These are phyloP conservation scores for Dendroctonus valens DNA, from an alignment of 1,140 invertebrate genomes.

Conservation along the genomic window DNA sequence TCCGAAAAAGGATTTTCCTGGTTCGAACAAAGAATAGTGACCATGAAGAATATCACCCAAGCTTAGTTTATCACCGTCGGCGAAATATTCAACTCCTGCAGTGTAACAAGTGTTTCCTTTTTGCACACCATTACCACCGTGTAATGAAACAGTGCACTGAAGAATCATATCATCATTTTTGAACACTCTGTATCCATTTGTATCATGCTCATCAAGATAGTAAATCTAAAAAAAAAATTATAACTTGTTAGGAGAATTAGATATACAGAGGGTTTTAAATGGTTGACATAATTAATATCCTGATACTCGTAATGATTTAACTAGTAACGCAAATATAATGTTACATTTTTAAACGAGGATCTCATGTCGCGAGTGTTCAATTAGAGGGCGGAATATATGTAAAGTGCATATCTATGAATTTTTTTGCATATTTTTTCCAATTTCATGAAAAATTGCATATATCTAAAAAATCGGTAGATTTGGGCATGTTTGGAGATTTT, in stretches of 20 bases:
- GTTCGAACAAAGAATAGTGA: slow-evolving; percentile 68
- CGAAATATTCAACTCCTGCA: slow-evolving; percentile 63
- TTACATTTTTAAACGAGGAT: too few relatives aligned
- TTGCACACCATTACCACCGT: slow-evolving; percentile 44
- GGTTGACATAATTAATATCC: not conserved
- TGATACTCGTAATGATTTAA: too few relatives aligned
- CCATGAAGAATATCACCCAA: slow-evolving; percentile 66
- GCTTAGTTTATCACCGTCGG: slow-evolving; percentile 62
- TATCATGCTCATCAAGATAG: slow-evolving; percentile 64
- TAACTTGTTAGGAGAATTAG: not conserved
- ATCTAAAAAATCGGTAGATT: too few relatives aligned
- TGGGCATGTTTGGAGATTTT: too few relatives aligned
- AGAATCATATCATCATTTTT: slow-evolving; percentile 57
- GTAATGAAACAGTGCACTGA: slow-evolving; percentile 60
- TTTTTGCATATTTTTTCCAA: too few relatives aligned
- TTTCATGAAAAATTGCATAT: too few relatives aligned
- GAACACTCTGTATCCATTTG: slow-evolving; percentile 62
- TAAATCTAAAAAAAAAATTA: slow-evolving; percentile 54
- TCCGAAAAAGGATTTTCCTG: slow-evolving; percentile 77
- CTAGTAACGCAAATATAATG: too few relatives aligned
- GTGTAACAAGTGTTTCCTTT: slow-evolving; percentile 72
- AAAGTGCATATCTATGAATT: too few relatives aligned
- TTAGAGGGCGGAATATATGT: too few relatives aligned
- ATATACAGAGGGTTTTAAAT: not conserved
- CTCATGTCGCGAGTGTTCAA: too few relatives aligned